phyloP scores from a whole-genome alignment of 1,140 invertebrate genomes.

The Lerema accius region DNA sequence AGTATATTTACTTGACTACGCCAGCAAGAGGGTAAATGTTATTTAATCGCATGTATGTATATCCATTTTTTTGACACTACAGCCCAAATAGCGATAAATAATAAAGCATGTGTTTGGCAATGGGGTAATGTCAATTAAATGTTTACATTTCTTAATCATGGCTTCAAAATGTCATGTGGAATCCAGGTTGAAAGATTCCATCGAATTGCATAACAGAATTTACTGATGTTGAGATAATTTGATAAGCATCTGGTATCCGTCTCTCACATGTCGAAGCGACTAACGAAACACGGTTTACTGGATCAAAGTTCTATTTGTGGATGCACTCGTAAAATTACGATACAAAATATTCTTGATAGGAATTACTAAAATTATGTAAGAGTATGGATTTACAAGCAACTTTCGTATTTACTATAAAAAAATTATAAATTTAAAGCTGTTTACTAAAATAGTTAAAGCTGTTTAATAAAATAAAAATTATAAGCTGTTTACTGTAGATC shows the following conservation, averaged over 20 bases:
- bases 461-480: no score
- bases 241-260: slow-evolving; percentile 55
- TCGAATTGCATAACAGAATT: slow-evolving; percentile 15
- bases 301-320: slow-evolving; percentile 51
- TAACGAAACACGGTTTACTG: slow-evolving; percentile 51
- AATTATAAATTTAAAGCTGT: no score
- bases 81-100: no score
- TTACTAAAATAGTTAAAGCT: no score
- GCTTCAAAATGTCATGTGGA: background rate
- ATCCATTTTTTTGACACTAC: no score
- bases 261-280: slow-evolving; percentile 59
- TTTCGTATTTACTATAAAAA: no score
- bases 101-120: no score
- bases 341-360: slow-evolving; percentile 23
- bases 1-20: no score
- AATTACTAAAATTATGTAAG: slow-evolving; percentile 4
- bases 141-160: background rate
- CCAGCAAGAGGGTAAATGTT: no score
- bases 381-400: no score
- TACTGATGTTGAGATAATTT: slow-evolving; percentile 56
- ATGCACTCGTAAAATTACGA: slow-evolving; percentile 31
- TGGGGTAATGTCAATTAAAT: background rate
- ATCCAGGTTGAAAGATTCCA: background rate
- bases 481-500: no score
- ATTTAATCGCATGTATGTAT: no score